Evolutionary conservation across 2,113 vertebrate species (phyloP).

Genomic region (Malurus melanocephalus): DNA sequence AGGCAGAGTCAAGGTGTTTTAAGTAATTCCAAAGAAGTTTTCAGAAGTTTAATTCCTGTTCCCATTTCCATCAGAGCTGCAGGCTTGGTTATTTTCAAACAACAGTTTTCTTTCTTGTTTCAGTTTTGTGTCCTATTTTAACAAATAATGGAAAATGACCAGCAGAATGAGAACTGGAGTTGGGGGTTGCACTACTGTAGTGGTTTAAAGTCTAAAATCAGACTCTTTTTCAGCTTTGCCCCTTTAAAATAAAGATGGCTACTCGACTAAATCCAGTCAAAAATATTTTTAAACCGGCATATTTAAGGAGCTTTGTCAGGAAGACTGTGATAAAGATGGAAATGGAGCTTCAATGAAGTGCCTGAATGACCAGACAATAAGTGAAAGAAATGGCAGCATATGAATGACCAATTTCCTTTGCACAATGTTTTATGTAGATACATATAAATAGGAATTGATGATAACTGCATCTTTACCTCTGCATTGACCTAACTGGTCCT

Average conservation of each 20-base stretch:
- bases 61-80: not conserved
- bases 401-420: not conserved
- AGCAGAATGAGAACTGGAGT: not conserved
- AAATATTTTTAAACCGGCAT: not conserved
- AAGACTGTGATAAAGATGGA: not conserved
- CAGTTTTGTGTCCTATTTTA: conserved; percentile 17
- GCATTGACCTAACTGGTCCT: not conserved
- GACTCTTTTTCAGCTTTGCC: not conserved
- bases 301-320: not conserved
- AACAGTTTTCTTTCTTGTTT: conserved; percentile 8
- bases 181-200: not conserved
- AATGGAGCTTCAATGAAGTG: not conserved
- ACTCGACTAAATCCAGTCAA: not conserved
- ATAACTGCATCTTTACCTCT: not conserved
- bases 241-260: not conserved
- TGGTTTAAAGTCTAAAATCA: not conserved
- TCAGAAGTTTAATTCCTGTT: conserved; percentile 1
- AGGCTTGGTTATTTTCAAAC: conserved; percentile 10
- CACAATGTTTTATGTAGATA: not conserved
- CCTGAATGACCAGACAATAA: not conserved
- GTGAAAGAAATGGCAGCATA: not conserved
- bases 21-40: conserved; percentile 11
- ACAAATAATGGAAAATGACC: not conserved
- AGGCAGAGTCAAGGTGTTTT: not conserved
- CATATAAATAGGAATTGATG: not conserved